These are phyloP conservation scores for Anthrax anthrax DNA, from an alignment of 2,888 invertebrate genomes.

Conservation along the genomic window DNA sequence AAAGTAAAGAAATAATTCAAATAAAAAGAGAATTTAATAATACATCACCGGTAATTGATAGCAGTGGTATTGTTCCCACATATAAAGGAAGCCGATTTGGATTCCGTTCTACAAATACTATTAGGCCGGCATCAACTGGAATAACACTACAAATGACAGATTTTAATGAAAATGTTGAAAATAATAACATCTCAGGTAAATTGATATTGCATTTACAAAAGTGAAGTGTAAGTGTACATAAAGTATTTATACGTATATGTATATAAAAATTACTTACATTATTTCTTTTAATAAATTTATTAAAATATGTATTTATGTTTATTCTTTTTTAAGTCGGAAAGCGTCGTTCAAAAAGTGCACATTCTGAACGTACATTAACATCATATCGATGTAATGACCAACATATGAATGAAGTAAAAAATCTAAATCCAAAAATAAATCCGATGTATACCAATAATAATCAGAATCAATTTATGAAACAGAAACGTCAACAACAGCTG, in stretches of 20 bases:
- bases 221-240: too few species aligned
- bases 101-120: conserved; percentile 44
- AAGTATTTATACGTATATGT: too few species aligned
- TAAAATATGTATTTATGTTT: too few species aligned
- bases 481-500: conserved; percentile 16
- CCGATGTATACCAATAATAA: conserved; percentile 14
- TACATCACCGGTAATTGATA: not conserved
- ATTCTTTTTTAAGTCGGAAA: conserved; percentile 20
- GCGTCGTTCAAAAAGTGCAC: conserved; percentile 34
- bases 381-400: conserved; percentile 20
- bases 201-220: conserved; percentile 10
- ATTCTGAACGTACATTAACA: conserved; percentile 27
- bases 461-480: conserved; percentile 27
- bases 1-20: too few species aligned
- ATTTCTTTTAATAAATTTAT: too few species aligned
- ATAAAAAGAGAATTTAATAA: too few species aligned
- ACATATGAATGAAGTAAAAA: conserved; percentile 15
- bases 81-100: conserved; percentile 49
- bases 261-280: too few species aligned
- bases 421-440: conserved; percentile 26
- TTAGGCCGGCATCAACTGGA: conserved; percentile 38
- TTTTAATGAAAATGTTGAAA: conserved; percentile 35
- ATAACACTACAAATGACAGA: conserved; percentile 56
- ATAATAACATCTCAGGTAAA: conserved; percentile 39
- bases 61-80: not conserved